Percentiles rank a stretch among this genome's conserved stretches.
These are phyloP conservation scores for Sabellastarte sp. DNA, from an alignment of 2,888 invertebrate genomes.

Conservation along the genomic window DNA sequence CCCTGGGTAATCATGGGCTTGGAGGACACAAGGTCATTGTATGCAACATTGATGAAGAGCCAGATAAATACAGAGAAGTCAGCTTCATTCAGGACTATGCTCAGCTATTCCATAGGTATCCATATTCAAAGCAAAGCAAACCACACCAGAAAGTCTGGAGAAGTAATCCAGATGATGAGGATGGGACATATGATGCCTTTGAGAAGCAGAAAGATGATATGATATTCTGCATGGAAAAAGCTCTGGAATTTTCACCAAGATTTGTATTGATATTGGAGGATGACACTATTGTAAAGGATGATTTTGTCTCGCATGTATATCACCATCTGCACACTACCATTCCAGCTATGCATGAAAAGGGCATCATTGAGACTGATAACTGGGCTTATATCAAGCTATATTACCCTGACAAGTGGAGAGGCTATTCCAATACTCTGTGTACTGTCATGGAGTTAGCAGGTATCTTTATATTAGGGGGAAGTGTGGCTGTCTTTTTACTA, in stretches of 20 bases:
- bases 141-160: too few relatives aligned
- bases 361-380: background rate
- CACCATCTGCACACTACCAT: background rate
- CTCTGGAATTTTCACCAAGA: background rate
- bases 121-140: background rate
- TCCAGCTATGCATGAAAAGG: background rate
- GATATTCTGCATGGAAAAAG: background rate
- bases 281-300: background rate
- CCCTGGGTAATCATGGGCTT: background rate
- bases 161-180: background rate
- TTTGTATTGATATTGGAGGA: background rate
- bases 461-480: background rate
- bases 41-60: background rate
- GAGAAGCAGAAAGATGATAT: background rate
- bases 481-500: too few relatives aligned
- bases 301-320: background rate
- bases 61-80: background rate
- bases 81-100: background rate
- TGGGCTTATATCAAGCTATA: background rate
- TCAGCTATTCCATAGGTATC: background rate
- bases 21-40: background rate
- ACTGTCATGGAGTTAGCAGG: background rate
- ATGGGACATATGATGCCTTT: background rate
- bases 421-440: background rate
- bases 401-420: background rate